Evolutionary conservation across 2,888 invertebrate species (phyloP).

Genomic region (Microctonus brassicae): DNA sequence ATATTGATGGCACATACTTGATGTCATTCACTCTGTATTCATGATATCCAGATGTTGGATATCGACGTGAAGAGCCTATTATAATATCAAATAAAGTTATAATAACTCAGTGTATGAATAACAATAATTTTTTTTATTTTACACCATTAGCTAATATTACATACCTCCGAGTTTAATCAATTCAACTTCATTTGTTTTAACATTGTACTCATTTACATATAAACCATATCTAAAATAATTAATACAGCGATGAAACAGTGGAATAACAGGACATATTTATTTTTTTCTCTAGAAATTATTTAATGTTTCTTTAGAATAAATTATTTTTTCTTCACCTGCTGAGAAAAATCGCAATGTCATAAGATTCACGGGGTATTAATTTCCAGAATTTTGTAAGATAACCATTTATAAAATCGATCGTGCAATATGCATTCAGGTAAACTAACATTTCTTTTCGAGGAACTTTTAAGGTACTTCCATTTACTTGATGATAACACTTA

Average conservation of each 20-base stretch:
- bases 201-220: neutral
- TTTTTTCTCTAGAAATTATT: too few species aligned
- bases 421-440: neutral
- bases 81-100: neutral
- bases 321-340: neutral
- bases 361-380: neutral
- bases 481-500: neutral
- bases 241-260: too few species aligned
- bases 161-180: neutral
- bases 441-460: neutral
- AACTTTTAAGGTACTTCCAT: neutral
- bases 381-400: neutral
- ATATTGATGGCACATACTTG: neutral
- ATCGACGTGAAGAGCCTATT: neutral
- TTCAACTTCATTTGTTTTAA: neutral
- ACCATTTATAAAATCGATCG: neutral
- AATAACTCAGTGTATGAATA: too few species aligned
- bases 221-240: neutral
- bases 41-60: neutral
- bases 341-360: neutral
- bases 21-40: neutral
- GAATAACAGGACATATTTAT: too few species aligned
- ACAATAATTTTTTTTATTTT: too few species aligned
- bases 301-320: neutral
- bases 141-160: neutral